phyloP scores from a whole-genome alignment of 2,797 vertebrate genomes.

The Glossophaga mutica region DNA sequence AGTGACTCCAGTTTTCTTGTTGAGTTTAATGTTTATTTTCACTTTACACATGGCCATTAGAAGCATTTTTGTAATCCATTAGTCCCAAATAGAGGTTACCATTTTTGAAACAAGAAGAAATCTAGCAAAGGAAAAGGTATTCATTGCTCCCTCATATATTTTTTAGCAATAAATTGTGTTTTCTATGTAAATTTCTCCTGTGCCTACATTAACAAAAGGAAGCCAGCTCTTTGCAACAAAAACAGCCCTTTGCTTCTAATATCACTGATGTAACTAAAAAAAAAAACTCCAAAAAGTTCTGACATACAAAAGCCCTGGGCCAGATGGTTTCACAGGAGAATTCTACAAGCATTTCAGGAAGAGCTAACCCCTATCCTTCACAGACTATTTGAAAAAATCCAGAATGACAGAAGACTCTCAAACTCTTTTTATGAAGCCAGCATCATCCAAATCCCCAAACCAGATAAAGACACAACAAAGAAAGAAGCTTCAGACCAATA shows the following conservation, averaged over 20 bases:
- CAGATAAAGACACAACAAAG: too few species aligned
- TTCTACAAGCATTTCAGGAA: too few species aligned
- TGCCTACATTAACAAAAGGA: not conserved
- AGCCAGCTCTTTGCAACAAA: not conserved
- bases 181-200: not conserved
- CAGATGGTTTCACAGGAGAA: too few species aligned
- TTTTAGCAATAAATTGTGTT: not conserved
- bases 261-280: not conserved
- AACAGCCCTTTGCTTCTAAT: not conserved
- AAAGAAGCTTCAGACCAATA: too few species aligned
- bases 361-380: too few species aligned
- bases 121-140: not conserved
- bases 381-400: too few species aligned
- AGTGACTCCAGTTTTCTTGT: not conserved
- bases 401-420: too few species aligned
- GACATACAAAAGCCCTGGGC: too few species aligned
- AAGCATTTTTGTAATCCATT: not conserved
- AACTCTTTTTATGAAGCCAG: too few species aligned
- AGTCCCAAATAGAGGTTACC: not conserved
- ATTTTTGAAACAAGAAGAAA: not conserved
- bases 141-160: not conserved
- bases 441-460: too few species aligned
- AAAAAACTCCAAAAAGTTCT: too few species aligned
- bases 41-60: not conserved
- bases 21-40: not conserved